A percentile compares a stretch with the other conserved stretches of the same genome.
These are phyloP conservation scores for Anhinga rufa DNA, from an alignment of 2,113 vertebrate species.

Conservation along the genomic window DNA sequence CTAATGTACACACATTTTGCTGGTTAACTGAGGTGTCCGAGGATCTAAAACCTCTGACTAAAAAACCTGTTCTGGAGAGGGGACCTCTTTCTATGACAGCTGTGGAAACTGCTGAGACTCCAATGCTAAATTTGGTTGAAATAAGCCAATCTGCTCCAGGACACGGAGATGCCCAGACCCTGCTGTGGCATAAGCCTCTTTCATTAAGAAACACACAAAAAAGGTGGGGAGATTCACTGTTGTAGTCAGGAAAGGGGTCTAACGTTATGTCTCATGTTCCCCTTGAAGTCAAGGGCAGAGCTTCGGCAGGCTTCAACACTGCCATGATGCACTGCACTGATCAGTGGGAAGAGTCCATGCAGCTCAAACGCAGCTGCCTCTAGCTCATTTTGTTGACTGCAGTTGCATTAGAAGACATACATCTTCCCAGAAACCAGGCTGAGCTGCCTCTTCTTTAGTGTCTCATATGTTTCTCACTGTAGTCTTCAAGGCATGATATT, in stretches of 20 bases:
- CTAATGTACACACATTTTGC: neutral
- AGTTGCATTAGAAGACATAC: neutral
- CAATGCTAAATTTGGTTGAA: neutral
- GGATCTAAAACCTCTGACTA: neutral
- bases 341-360: neutral
- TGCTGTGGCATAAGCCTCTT: neutral
- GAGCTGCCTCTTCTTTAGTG: neutral
- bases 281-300: neutral
- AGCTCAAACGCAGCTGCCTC: neutral
- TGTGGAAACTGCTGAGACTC: neutral
- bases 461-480: neutral
- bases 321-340: too few relatives aligned
- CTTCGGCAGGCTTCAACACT: neutral
- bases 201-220: neutral
- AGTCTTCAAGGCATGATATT: neutral
- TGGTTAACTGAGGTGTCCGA: neutral
- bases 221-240: neutral
- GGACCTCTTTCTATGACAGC: neutral
- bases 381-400: neutral
- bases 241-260: neutral
- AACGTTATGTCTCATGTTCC: neutral
- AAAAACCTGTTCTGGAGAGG: neutral
- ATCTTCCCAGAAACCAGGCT: neutral
- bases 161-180: rapidly evolving
- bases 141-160: neutral